Evolutionary conservation across 2,113 vertebrate genomes (phyloP).

Genomic region (Ursus arctos): DNA sequence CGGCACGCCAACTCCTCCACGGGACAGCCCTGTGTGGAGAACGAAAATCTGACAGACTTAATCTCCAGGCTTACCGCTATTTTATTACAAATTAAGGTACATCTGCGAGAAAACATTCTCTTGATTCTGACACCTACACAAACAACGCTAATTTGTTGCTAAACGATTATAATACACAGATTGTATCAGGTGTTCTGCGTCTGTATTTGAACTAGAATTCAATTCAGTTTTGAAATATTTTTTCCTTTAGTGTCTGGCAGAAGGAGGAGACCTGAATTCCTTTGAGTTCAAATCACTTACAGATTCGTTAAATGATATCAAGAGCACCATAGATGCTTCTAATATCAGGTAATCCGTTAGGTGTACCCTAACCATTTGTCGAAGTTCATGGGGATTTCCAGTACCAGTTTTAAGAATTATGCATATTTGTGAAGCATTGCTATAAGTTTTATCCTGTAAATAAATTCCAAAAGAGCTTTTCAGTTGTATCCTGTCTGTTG

Average conservation of each 20-base stretch:
- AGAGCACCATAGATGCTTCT: slow-evolving; percentile 96
- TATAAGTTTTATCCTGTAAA: slow-evolving; percentile 30
- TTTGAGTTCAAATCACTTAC: slow-evolving; percentile 99
- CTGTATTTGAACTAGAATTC: slow-evolving; percentile 6
- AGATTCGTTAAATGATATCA: slow-evolving; percentile 98
- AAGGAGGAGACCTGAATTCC: slow-evolving; percentile 98
- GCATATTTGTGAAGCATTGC: slow-evolving; percentile 1
- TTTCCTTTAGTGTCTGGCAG: slow-evolving; percentile 95
- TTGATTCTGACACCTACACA: slow-evolving; percentile 37
- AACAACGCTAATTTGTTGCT: slow-evolving; percentile 2
- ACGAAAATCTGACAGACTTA: slow-evolving; percentile 93
- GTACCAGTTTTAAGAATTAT: slow-evolving; percentile 19
- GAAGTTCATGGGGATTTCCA: slow-evolving; percentile 5
- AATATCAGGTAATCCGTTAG: slow-evolving; percentile 95
- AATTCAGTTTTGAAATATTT: slow-evolving; percentile 72
- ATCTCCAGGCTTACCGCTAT: slow-evolving; percentile 97
- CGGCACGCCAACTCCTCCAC: slow-evolving; percentile 90
- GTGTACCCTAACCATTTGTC: slow-evolving; percentile 54
- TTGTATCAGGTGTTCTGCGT: not conserved
- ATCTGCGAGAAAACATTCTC: slow-evolving; percentile 28
- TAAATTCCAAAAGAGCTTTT: slow-evolving; percentile 17
- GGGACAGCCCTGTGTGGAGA: slow-evolving; percentile 93
- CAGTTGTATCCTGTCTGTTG: not conserved
- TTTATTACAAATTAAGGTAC: slow-evolving; percentile 98
- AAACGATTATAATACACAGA: not conserved